Conservation (phyloP, 1,140 invertebrate genomes). For the Chrysopa pallens region DNA sequence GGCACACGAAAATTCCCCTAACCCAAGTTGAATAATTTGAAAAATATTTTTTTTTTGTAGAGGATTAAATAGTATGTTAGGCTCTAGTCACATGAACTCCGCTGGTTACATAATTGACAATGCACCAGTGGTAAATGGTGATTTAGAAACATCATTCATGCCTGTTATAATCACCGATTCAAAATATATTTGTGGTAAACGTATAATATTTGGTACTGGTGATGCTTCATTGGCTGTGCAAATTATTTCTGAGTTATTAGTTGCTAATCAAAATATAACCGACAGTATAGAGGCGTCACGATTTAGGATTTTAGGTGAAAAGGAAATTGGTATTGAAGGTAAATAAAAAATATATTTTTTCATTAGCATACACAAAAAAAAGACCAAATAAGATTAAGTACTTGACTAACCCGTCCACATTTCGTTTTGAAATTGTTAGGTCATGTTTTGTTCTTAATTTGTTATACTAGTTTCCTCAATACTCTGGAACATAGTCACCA, state of each 20-base stretch:
- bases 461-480: too few relatives aligned
- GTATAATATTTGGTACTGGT: slow-evolving; percentile 21
- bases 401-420: too few relatives aligned
- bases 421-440: too few relatives aligned
- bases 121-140: slow-evolving; percentile 8
- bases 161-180: slow-evolving; percentile 22
- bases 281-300: slow-evolving; percentile 18
- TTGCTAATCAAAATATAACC: slow-evolving; percentile 16
- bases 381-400: slow-evolving; percentile 1
- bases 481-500: too few relatives aligned
- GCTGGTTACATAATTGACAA: slow-evolving; percentile 25
- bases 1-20: too few relatives aligned
- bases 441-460: too few relatives aligned
- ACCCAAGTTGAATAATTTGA: too few relatives aligned
- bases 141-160: slow-evolving; percentile 8
- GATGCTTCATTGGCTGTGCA: slow-evolving; percentile 20
- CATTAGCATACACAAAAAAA: background rate
- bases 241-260: slow-evolving; percentile 16
- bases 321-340: slow-evolving; percentile 18
- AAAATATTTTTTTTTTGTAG: slow-evolving; percentile 26
- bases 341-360: background rate
- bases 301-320: slow-evolving; percentile 15
- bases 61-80: slow-evolving; percentile 29
- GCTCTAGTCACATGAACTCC: slow-evolving; percentile 26
- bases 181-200: slow-evolving; percentile 20